Conservation (phyloP, 2,888 invertebrate species). For the Drosophila limbata region DNA sequence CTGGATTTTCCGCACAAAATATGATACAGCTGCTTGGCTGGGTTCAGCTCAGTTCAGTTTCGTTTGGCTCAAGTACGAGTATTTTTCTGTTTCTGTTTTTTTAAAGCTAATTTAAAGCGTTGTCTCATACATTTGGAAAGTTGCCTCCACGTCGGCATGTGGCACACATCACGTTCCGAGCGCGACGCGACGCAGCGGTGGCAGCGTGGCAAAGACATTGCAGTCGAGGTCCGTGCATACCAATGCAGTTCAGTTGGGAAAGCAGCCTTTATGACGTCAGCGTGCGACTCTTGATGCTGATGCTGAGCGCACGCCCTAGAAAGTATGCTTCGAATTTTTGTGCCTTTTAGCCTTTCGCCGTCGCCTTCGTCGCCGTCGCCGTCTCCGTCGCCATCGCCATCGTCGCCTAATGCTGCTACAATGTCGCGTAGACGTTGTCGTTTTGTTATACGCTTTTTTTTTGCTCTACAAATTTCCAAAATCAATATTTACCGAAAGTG, state of each 20-base stretch:
- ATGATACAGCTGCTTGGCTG: conserved; percentile 23
- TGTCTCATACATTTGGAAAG: conserved; percentile 8
- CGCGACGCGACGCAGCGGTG: conserved; percentile 32
- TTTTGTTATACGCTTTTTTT: conserved; percentile 53
- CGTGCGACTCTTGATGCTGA: conserved; percentile 58
- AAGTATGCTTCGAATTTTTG: conserved; percentile 69
- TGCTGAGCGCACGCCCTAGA: conserved; percentile 43
- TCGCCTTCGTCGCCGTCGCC: conserved; percentile 1
- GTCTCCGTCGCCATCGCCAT: not conserved
- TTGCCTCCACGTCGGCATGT: conserved; percentile 57
- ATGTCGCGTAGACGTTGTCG: conserved; percentile 57
- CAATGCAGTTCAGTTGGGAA: conserved; percentile 61
- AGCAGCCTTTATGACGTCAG: conserved; percentile 73
- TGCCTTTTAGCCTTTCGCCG: conserved; percentile 38
- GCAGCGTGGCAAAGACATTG: conserved; percentile 66
- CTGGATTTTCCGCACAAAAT: conserved; percentile 38
- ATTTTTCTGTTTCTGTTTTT: not conserved
- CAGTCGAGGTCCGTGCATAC: conserved; percentile 73
- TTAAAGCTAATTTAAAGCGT: conserved; percentile 76
- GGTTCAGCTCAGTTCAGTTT: conserved; percentile 7
- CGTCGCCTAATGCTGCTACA: conserved; percentile 69
- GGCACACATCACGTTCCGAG: conserved; percentile 78
- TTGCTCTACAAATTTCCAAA: conserved; percentile 81
- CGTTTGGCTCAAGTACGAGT: not conserved
- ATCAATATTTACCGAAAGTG: conserved; percentile 83